These are phyloP conservation scores for Holacanthella duospinosa DNA, from an alignment of 2,888 invertebrate genomes.

Conservation along the genomic window DNA sequence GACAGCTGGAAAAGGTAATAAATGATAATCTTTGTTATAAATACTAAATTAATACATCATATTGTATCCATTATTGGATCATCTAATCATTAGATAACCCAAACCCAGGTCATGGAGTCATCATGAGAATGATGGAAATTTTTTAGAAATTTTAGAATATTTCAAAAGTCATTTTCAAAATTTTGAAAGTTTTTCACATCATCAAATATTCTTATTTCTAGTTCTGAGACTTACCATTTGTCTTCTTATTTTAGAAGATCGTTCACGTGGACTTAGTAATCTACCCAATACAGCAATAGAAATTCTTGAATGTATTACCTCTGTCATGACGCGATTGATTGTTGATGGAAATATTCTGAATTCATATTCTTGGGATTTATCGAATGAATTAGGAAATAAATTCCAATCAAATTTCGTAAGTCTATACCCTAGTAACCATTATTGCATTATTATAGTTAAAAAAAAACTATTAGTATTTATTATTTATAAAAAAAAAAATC, in stretches of 20 bases:
- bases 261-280: background rate
- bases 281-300: conserved; percentile 14
- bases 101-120: background rate
- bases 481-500: background rate
- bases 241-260: background rate
- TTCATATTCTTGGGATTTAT: background rate
- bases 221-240: background rate
- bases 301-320: conserved; percentile 15
- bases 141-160: too few relatives aligned
- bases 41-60: too few relatives aligned
- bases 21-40: background rate
- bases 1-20: conserved; percentile 9
- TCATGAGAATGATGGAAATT: background rate
- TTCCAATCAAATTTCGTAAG: background rate
- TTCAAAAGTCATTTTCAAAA: too few relatives aligned
- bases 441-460: background rate
- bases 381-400: background rate
- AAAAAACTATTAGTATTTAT: background rate
- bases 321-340: conserved; percentile 14
- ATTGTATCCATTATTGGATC: background rate
- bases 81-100: background rate
- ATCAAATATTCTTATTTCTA: background rate
- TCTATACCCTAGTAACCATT: background rate
- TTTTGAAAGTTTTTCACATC: too few relatives aligned
- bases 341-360: background rate